Evolutionary conservation across 2,888 invertebrate species (phyloP), one percentile per base, ranked within the genome.

Genomic region (Tetropium fuscum): DNA sequence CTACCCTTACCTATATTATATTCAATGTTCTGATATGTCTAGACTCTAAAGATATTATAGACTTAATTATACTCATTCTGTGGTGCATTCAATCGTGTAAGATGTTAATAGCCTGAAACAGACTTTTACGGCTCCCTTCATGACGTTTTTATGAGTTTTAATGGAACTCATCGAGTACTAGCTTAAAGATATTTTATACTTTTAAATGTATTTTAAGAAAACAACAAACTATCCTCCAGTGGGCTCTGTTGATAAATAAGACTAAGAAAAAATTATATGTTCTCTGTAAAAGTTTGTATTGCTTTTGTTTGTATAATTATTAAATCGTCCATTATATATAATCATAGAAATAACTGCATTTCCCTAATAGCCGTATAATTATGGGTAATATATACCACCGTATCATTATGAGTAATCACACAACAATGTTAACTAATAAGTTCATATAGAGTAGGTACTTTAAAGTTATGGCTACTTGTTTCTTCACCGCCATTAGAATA

Each of bases 401-500:
- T 44, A 27, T 44, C 16, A 22, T 20, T 22, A 44, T 44, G 44
- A 44, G 15, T 44, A 44, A 44, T 16, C 27, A 27, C 27, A 27
- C 18, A 44, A 44, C 18, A n/a, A 44, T 44, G 25, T 44, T 44
- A 16, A 13, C 15, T 13, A 11, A 20, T 25, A 13, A 20, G 25
- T 22, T 43, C n/a, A 16, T 44, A 27, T 3, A 13, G 16, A 10
- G 22, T 30, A 16, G 15, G 8, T 13, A 27, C 10, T 44, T 20
- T 44, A 44, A 36, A 16, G 15, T 36, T 13, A 36, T 18, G 36
- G 16, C 18, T 16, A 27, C 27, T 7, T 25, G n/a, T 43, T 43
- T 43, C 25, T 27, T 25, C 44, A 8, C 27, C 25, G 6, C n/a
- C 36, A 36, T 8, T 15, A n/a, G 16, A 13, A 27, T 16, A 4